Evolutionary conservation across 2,888 invertebrate genomes (phyloP).

Genomic region (Pristionchus japonicus): DNA sequence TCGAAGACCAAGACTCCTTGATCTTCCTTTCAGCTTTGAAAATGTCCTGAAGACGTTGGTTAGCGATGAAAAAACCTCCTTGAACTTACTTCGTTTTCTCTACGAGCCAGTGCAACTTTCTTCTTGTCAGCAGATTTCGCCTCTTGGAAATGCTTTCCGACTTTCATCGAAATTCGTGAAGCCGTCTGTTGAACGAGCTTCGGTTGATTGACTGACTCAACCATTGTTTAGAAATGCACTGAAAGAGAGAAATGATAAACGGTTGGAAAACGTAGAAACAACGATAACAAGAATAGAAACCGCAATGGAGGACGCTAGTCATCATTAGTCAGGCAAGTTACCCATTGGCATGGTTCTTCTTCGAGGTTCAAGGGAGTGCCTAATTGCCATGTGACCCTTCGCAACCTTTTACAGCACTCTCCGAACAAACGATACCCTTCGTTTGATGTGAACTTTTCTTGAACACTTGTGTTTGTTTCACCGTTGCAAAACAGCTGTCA

Average conservation of each 20-base stretch:
- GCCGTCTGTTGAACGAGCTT: neutral
- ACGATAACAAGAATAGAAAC: too few relatives aligned
- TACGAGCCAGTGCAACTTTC: neutral
- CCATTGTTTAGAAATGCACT: neutral
- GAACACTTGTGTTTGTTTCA: neutral
- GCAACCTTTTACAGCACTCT: too few relatives aligned
- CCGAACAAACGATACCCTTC: neutral
- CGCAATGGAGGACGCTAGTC: neutral
- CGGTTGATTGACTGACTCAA: neutral
- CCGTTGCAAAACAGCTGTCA: neutral
- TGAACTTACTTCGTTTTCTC: neutral
- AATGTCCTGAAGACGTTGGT: neutral
- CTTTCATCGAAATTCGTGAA: neutral
- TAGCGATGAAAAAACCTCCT: neutral
- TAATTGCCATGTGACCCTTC: neutral
- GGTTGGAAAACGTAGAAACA: too few relatives aligned
- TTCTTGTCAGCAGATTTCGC: neutral
- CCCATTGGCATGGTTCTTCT: too few relatives aligned
- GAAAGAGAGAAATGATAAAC: neutral
- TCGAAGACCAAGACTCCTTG: neutral
- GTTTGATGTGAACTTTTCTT: neutral
- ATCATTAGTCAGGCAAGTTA: neutral
- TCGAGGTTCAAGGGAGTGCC: too few relatives aligned
- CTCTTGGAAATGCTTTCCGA: neutral
- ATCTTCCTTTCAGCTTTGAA: neutral